Base-by-base conservation (phyloP, 2,797 vertebrate species). In the Telmatherina bonti region DNA sequence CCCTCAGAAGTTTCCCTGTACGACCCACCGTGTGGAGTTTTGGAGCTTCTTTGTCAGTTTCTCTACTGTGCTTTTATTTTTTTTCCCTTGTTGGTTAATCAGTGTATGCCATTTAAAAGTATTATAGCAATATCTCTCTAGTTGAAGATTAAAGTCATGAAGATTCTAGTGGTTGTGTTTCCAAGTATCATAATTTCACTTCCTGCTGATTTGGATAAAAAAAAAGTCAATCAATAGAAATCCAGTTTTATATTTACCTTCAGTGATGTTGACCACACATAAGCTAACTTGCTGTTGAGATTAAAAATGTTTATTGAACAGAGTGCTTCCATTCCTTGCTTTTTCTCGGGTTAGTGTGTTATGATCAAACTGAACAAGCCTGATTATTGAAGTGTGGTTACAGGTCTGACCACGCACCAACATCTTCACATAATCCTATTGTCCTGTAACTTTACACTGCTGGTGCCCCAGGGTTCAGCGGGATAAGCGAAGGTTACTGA, bases 101-200 rank as follows among this genome's bases (percentile, higher is more conserved):
- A 87, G 91, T 94, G 93, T 94, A 92, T 93, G 93, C 94, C 91
- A 90, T 93, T 93, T 91, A 91, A 87, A 95, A 95, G 96, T 97
- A 97, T 97, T 95, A 96, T 93, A 99, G 98, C 97, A 99, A 99
- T 98, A 99, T 95, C 95, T 94, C 93, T 94, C 89, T 94, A 93
- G 93, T 88, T 92, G 81, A 90, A 95, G 89, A 93, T 87, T 87
- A 92, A 94, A 91, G 89, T 93, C 79, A 90, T 62, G 76, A 87
- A 85, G 86, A 91, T 91, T 91, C 85, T 95, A 93, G 91, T 93
- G 93, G 94, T 92, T 83, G 90, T 94, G 85, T 91, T 92, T 88
- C 90, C 87, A 55, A 94, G 84, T 92, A 90, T 89, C 79, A 90
- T 93, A 89, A 93, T 92, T 93, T 89, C 92, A 93, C 87, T 86